Evolutionary conservation across 2,888 invertebrate species (phyloP), one percentile per base, ranked within the genome.

Genomic region (Idaea aversata): DNA sequence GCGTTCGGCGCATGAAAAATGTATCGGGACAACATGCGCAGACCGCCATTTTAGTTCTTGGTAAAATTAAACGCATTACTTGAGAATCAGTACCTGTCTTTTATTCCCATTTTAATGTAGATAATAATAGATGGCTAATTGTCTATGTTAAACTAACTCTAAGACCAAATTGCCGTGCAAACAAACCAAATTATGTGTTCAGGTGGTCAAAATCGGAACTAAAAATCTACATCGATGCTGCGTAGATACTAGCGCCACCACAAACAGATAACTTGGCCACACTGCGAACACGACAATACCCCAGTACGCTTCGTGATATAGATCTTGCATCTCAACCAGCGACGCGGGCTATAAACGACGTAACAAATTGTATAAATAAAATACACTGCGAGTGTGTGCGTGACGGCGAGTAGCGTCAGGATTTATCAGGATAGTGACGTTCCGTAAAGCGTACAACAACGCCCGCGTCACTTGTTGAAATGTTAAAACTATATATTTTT

Each of bases 151-250:
- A 81, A 84, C 88, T 89, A 90, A 85, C 77, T 83, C 91, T 91
- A 91, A 91, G 91, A 90, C 90, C 87, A 85, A 85, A 81, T 81
- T 79, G 90, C 90, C 90, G 88, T 89, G 10, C 7, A 4, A 47
- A 90, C 90, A 88, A 91, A 89, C 87, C 90, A 89, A 86, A 88
- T 87, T 88, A 90, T 91, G 90, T 90, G 47, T 47, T 47, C 13
- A 10, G 47, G 47, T 47, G 47, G 47, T 47, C 47, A 47, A 47
- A 79, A 75, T 78, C 66, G 72, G 78, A 74, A 77, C 72, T 68
- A 68, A 71, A 74, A 71, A 64, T 71, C 47, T 10, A 47, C 47
- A 0, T 10, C 3, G 47, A 47, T 47, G 13, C 47, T 47, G 47
- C 47, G 47, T 47, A 47, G 47, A 47, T 13, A 13, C 67, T 69